Conservation (phyloP, 2,888 invertebrate genomes). For the Apotomis capreana region DNA sequence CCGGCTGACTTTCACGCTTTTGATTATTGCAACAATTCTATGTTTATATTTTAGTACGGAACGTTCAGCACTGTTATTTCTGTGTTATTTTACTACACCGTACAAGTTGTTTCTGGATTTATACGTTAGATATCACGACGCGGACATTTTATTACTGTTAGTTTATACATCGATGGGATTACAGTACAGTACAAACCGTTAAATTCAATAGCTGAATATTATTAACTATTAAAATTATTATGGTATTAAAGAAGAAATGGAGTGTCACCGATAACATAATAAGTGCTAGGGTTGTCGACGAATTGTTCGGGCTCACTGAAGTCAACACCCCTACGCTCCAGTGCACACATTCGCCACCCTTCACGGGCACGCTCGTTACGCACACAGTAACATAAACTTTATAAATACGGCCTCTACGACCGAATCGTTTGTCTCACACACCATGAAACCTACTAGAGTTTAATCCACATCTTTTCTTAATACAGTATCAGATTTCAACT, state of each 20-base stretch:
- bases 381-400: conserved; percentile 31
- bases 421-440: conserved; percentile 25
- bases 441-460: conserved; percentile 32
- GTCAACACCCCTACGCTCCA: conserved; percentile 65
- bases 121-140: conserved; percentile 8
- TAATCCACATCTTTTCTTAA: conserved; percentile 32
- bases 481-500: conserved; percentile 31
- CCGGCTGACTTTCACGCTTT: conserved; percentile 76
- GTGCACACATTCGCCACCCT: conserved; percentile 57
- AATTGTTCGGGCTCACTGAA: conserved; percentile 65
- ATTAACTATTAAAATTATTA: too few species aligned
- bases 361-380: conserved; percentile 66
- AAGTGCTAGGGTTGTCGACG: conserved; percentile 62
- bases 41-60: conserved; percentile 58
- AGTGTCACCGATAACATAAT: conserved; percentile 71
- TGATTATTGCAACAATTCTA: conserved; percentile 76
- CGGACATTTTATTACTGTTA: conserved; percentile 20
- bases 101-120: conserved; percentile 11
- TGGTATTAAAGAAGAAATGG: conserved; percentile 60
- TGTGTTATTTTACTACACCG: conserved; percentile 15
- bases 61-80: conserved; percentile 25
- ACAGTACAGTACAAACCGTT: conserved; percentile 15
- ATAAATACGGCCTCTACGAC: conserved; percentile 31
- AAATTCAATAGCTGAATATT: conserved; percentile 44
- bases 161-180: conserved; percentile 23